Percentiles rank a stretch among this genome's conserved stretches.
Evolutionary conservation across 1,140 invertebrate species (phyloP).

Genomic region (Drosophila kurseongensis): DNA sequence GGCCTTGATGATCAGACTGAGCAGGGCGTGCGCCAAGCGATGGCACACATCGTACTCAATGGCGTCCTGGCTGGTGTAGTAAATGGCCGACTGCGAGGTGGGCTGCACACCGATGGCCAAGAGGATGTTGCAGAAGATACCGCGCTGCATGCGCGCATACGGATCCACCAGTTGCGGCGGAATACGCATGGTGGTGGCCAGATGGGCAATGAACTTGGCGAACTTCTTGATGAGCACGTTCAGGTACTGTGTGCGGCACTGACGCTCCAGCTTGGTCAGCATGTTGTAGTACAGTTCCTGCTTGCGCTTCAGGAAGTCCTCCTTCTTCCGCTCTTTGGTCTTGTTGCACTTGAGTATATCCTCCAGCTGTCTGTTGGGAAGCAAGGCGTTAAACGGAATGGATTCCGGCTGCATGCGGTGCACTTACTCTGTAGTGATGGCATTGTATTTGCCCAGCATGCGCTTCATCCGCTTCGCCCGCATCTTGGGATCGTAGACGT

Average conservation of each 20-base stretch:
- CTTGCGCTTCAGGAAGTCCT: constrained; percentile 75
- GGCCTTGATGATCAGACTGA: constrained; percentile 76
- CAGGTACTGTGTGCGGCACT: constrained; percentile 75
- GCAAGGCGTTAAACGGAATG: background rate
- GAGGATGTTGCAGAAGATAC: constrained; percentile 79
- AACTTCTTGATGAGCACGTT: constrained; percentile 81
- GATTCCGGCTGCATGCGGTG: background rate
- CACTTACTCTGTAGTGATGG: constrained; percentile 78
- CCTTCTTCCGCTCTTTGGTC: constrained; percentile 64
- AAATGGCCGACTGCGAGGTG: constrained; percentile 72
- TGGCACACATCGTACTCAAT: constrained; percentile 81
- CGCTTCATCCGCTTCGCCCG: constrained; percentile 67
- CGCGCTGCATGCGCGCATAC: constrained; percentile 80
- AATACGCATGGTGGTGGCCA: constrained; percentile 80
- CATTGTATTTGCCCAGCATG: constrained; percentile 60
- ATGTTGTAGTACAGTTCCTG: constrained; percentile 79
- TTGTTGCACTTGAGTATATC: constrained; percentile 70
- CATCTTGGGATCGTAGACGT: constrained; percentile 63
- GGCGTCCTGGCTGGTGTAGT: constrained; percentile 77
- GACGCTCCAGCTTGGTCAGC: constrained; percentile 74
- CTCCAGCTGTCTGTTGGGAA: constrained; percentile 62
- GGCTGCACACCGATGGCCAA: constrained; percentile 78
- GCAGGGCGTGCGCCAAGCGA: constrained; percentile 72
- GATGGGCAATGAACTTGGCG: constrained; percentile 73
- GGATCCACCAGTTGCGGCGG: constrained; percentile 76